Conservation (phyloP, 2,113 vertebrate genomes). For the Mixornis gularis region DNA sequence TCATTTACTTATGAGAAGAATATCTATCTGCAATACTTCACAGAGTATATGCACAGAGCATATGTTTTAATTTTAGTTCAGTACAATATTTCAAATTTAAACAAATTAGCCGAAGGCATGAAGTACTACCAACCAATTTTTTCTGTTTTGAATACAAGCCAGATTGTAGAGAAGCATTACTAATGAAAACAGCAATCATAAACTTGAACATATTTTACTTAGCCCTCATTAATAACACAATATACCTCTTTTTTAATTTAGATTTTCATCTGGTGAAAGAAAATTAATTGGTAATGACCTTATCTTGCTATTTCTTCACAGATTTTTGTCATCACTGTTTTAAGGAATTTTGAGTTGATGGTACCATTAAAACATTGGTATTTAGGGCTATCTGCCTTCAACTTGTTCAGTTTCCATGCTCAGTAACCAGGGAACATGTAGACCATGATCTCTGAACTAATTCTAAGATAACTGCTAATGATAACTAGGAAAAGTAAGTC, state of each 20-base stretch:
- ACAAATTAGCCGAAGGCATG: conserved; percentile 19
- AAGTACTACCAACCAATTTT: neutral
- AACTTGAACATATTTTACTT: neutral
- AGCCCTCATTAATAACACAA: conserved; percentile 8
- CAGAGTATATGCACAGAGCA: neutral
- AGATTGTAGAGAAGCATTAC: neutral
- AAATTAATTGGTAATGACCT: conserved; percentile 37
- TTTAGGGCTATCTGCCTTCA: neutral
- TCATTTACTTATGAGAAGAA: neutral
- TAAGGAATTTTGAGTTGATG: neutral
- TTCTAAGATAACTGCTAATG: neutral
- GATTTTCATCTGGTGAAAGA: conserved; percentile 45
- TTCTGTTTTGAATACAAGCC: neutral
- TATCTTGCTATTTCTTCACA: neutral
- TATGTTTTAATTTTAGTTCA: conserved; percentile 34
- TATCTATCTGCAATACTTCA: neutral
- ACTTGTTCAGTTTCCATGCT: neutral
- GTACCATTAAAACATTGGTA: neutral
- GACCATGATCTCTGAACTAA: neutral
- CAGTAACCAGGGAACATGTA: neutral
- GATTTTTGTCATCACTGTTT: neutral
- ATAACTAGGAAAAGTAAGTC: neutral
- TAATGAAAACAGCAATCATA: neutral
- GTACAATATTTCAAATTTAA: conserved; percentile 35
- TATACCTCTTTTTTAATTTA: conserved; percentile 45